Base-by-base conservation (phyloP, 2,888 invertebrate species). In the Lapara coniferarum region DNA sequence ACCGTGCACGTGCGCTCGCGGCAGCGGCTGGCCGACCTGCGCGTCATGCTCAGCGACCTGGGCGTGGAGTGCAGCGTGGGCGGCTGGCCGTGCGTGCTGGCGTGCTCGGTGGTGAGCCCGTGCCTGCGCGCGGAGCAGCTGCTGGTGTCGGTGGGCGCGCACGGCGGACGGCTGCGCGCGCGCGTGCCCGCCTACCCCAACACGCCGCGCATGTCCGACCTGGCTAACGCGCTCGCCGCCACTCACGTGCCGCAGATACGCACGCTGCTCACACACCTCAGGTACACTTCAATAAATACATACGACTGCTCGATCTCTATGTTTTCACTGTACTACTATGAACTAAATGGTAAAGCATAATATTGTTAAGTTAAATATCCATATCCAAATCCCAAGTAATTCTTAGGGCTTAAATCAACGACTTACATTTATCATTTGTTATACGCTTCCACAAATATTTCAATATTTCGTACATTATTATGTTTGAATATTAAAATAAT, bases 1-100 rank as follows among this genome's bases (percentile, higher is more conserved):
- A 99, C 99, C 0, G 98, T 99, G 77, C 98, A 99, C 84, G 97
- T 98, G 70, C 95, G 99, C 76, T 98, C 98, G 0, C 95, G 97
- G 69, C 97, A 97, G 74, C 95, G 98, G 58, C 94, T 98, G 14
- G 95, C 95, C 55, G 98, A 98, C 83, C 95, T 98, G 51, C 97
- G 97, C 86, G 95, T 97, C 74, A 95, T 97, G 81, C 90, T 97
- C 67, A 96, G 96, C 78, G 95, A 95, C 52, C 94, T 97, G 85
- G 91, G 94, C 81, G 94, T 95, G 96, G 97, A 86, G 92, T 99
- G 79, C 96, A 96, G 89, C n/a, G 92, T 94, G 72, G 88, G 92
- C 74, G 99, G 99, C 46, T 97, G 98, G 74, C 99, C 99, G 49
- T 98, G 98, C 71, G 98, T 98, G 79, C 94, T 99, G 72, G 97